A percentile compares a stretch with the other conserved stretches of the same genome.
Evolutionary conservation across 2,888 invertebrate species (phyloP).

Genomic region (Drosophila mimetica): DNA sequence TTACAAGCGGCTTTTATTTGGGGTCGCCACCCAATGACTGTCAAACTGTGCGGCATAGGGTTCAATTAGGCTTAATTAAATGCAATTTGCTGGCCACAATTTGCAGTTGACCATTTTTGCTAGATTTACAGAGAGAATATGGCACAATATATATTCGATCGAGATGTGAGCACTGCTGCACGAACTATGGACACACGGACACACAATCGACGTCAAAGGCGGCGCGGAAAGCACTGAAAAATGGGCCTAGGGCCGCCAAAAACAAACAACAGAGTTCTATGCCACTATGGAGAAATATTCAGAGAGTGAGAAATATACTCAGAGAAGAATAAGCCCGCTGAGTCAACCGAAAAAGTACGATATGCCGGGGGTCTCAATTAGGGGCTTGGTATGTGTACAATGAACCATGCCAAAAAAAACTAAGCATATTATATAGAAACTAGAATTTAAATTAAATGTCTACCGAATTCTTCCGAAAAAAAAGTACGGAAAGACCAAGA

Average conservation of each 20-base stretch:
- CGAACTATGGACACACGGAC: constrained; percentile 22
- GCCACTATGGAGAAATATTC: constrained; percentile 29
- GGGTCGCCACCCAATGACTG: constrained; percentile 30
- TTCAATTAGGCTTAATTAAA: constrained; percentile 75
- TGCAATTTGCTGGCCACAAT: constrained; percentile 57
- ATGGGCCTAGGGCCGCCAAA: constrained; percentile 44
- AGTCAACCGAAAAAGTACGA: constrained; percentile 53
- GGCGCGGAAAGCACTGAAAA: constrained; percentile 61
- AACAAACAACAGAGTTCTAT: constrained; percentile 38
- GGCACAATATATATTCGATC: constrained; percentile 29
- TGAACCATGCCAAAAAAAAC: constrained; percentile 76
- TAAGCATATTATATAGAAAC: constrained; percentile 47
- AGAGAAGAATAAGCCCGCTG: constrained; percentile 26
- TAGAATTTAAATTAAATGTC: constrained; percentile 61
- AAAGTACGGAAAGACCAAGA: constrained; percentile 4
- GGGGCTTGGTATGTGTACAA: constrained; percentile 62
- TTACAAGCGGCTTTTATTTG: constrained; percentile 31
- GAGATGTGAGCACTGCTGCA: constrained; percentile 17
- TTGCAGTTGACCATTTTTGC: constrained; percentile 8
- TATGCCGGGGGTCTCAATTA: constrained; percentile 48
- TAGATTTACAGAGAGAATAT: constrained; percentile 16
- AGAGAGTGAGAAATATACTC: constrained; percentile 18
- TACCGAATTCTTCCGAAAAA: constrained; percentile 62
- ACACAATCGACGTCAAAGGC: constrained; percentile 60
- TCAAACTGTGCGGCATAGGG: constrained; percentile 57